Base-by-base conservation (phyloP, 2,797 vertebrate species). In the Sebastes steindachneri region DNA sequence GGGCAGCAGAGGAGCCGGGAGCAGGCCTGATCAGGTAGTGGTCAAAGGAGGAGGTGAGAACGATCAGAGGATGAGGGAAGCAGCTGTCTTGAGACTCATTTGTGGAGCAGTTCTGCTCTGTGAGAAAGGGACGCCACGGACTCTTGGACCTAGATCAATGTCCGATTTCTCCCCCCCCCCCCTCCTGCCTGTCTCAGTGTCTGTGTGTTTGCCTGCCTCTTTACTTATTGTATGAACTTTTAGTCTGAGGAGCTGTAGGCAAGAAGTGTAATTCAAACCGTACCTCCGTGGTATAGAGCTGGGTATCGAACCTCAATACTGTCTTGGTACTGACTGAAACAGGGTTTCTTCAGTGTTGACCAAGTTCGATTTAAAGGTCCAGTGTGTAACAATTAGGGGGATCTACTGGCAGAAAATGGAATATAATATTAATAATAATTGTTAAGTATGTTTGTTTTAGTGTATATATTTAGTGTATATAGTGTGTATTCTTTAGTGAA, bases 1-100 rank as follows among this genome's bases (percentile, higher is more conserved):
- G 83, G 82, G 79, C 70, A 82, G 77, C 57, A 69, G 64, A 79
- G 58, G 83, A 88, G 83, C 66, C n/a, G 26, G 75, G 69, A 74
- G 70, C 63, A 26, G 71, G 65, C 17, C 75, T 26, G 73, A 84
- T 85, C 82, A 83, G 73, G 79, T 66, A 51, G 65, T 59, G 79
- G 82, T 80, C 45, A 31, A 73, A 68, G 55, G 65, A 80, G 35
- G 69, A 73, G 62, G 70, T 37, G 17, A 58, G 60, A 64, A 31
- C 67, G 84, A 81, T 85, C 75, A 89, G 73, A 59, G 77, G 71
- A 85, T 55, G 83, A 77, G 28, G 67, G 53, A 77, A 35, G 35
- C 70, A 84, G 78, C 77, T 83, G 71, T 79, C 86, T 77, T 77
- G 82, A 93, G 90, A 84, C 84, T 90, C 70, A 89, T 92, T 92